Conservation (phyloP, 2,888 invertebrate genomes). For the Aplocera efformata region DNA sequence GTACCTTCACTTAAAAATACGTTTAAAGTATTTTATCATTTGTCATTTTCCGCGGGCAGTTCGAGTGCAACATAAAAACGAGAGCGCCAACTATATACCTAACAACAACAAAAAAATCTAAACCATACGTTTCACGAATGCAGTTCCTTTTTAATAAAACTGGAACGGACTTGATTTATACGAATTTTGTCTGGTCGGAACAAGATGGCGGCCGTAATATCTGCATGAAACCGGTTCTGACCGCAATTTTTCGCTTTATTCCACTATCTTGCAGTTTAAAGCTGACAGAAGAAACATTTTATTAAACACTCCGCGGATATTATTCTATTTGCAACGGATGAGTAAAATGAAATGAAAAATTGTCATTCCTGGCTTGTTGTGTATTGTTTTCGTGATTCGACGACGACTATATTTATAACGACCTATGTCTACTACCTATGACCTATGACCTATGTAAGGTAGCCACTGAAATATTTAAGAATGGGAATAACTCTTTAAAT, state of each 20-base stretch:
- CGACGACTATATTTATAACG: too few relatives aligned
- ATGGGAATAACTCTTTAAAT: too few relatives aligned
- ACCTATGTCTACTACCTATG: too few relatives aligned
- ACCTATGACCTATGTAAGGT: too few relatives aligned
- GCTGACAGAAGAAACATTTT: conserved; percentile 43
- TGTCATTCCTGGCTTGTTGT: conserved; percentile 12
- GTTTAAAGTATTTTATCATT: too few relatives aligned
- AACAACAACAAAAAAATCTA: conserved; percentile 20
- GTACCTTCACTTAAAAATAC: too few relatives aligned
- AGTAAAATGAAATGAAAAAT: conserved; percentile 20
- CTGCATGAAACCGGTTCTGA: conserved; percentile 49
- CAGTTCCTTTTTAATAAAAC: conserved; percentile 59
- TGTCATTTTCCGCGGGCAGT: too few relatives aligned
- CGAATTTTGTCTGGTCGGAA: conserved; percentile 58
- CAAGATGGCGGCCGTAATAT: conserved; percentile 64
- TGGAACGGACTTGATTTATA: conserved; percentile 59
- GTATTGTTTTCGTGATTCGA: neutral
- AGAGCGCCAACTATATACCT: neutral
- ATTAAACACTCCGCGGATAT: conserved; percentile 36
- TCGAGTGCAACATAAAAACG: neutral
- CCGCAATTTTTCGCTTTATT: conserved; percentile 57
- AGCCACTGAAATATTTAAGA: too few relatives aligned
- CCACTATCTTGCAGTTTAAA: conserved; percentile 45
- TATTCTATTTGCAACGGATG: conserved; percentile 23
- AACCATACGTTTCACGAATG: conserved; percentile 34